phyloP scores from a whole-genome alignment of 2,888 invertebrate species.

The Hartigia nigra region DNA sequence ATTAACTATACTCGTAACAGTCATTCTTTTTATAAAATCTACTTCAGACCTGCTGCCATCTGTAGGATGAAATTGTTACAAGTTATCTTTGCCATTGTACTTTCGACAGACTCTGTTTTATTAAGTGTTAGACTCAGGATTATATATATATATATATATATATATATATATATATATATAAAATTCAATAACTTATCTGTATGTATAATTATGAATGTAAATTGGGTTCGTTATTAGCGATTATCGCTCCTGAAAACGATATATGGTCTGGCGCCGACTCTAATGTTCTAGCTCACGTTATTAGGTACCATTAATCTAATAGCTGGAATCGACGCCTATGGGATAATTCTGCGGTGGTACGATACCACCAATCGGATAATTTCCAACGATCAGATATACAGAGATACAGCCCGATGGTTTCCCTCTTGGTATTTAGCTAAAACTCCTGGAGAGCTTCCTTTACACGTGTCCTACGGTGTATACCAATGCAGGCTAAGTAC shows the following conservation, averaged over 20 bases:
- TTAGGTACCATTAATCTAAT: background rate
- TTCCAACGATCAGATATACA: background rate
- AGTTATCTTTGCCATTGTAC: background rate
- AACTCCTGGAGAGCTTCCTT: background rate
- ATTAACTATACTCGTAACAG: background rate
- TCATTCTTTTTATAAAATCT: background rate
- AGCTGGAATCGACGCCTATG: background rate
- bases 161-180: too few species aligned
- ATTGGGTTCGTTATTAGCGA: background rate
- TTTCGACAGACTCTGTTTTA: background rate
- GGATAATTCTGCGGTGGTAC: background rate
- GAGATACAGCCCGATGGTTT: background rate
- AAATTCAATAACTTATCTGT: background rate
- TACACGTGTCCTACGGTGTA: background rate
- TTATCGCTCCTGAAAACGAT: background rate
- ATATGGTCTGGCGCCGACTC: background rate
- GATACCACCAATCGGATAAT: background rate
- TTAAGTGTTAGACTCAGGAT: background rate
- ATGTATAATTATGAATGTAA: background rate
- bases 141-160: too few species aligned
- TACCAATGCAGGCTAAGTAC: background rate
- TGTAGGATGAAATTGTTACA: background rate
- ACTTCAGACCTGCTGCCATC: background rate
- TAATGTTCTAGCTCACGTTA: background rate
- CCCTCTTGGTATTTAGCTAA: background rate